A percentile compares a stretch with the other conserved stretches of the same genome.
phyloP scores from a whole-genome alignment of 1,140 invertebrate species.

The Sarcophaga bullata region DNA sequence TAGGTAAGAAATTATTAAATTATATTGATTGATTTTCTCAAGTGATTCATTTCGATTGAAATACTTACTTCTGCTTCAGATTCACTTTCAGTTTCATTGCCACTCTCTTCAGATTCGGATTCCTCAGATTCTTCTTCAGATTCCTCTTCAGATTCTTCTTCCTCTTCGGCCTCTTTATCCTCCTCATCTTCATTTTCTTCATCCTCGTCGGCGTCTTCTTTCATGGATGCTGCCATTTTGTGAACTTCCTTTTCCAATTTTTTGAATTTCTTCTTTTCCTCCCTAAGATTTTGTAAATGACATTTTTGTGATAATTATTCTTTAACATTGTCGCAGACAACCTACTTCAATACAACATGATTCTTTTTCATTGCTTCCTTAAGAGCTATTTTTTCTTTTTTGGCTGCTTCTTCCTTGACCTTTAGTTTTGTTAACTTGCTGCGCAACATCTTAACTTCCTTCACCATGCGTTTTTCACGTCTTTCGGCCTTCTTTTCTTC shows the following conservation, averaged over 20 bases:
- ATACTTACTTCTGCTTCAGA: constrained; percentile 70
- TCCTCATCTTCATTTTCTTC: constrained; percentile 73
- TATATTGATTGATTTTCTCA: not conserved
- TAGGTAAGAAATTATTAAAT: constrained; percentile 52
- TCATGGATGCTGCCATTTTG: constrained; percentile 87
- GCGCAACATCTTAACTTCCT: constrained; percentile 79
- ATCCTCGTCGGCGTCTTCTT: constrained; percentile 79
- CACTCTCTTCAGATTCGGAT: constrained; percentile 70
- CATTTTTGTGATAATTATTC: not conserved
- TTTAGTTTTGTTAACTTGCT: constrained; percentile 83
- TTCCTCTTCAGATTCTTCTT: constrained; percentile 74
- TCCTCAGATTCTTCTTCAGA: constrained; percentile 74
- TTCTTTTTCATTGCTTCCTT: constrained; percentile 84
- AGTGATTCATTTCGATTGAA: constrained; percentile 5
- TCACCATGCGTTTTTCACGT: constrained; percentile 70
- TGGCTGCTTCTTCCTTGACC: constrained; percentile 80
- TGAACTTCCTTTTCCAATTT: constrained; percentile 86
- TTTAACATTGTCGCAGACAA: not conserved
- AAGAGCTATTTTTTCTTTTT: constrained; percentile 80
- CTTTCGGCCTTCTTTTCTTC: constrained; percentile 75
- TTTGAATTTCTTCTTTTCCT: constrained; percentile 80
- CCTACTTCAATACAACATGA: constrained; percentile 75
- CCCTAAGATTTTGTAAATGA: constrained; percentile 61
- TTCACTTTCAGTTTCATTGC: constrained; percentile 75
- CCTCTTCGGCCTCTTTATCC: constrained; percentile 71